A percentile compares a stretch with the other conserved stretches of the same genome.
Evolutionary conservation across 2,797 vertebrate genomes (phyloP).

Genomic region (Manis pentadactyla): DNA sequence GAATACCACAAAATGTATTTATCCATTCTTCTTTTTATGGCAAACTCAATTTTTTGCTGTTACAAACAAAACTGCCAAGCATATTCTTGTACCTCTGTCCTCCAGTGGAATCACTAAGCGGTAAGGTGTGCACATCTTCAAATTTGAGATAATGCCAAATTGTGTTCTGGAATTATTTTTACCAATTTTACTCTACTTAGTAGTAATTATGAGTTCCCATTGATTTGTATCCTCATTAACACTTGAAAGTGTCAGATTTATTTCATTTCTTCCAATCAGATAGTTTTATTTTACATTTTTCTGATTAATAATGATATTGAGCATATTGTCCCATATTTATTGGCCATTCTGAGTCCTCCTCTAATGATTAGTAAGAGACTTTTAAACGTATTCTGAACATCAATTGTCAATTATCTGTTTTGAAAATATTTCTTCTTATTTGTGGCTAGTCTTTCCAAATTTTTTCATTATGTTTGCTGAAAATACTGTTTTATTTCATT

Average conservation of each 20-base stretch:
- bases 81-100: background rate
- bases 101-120: background rate
- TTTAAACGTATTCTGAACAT: background rate
- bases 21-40: background rate
- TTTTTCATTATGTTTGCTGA: background rate
- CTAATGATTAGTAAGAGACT: no score
- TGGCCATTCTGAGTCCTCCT: background rate
- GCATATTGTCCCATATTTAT: background rate
- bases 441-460: background rate
- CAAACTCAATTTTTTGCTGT: background rate
- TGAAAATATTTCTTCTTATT: background rate
- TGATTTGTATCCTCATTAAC: background rate
- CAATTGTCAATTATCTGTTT: background rate
- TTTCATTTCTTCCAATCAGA: background rate
- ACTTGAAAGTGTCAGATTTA: background rate
- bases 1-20: background rate
- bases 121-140: background rate
- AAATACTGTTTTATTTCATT: background rate
- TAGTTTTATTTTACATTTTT: background rate
- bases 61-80: background rate
- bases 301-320: background rate
- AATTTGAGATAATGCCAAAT: background rate
- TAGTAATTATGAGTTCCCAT: background rate
- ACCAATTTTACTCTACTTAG: background rate
- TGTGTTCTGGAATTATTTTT: background rate